Evolutionary conservation across 2,888 invertebrate genomes (phyloP).

Genomic region (Stegophylla sp.): DNA sequence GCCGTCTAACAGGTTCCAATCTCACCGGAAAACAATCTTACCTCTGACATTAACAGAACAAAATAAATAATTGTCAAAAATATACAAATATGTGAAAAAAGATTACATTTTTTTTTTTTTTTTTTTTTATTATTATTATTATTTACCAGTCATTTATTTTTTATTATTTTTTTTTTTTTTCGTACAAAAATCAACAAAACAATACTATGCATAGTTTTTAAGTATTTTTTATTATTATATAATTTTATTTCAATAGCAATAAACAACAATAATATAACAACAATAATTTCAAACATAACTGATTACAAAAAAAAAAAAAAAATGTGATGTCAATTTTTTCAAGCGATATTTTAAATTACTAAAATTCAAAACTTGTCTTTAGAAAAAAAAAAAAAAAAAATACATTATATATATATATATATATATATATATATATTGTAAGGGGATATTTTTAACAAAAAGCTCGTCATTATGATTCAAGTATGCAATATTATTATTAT

Average conservation of each 20-base stretch:
- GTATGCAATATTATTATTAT: conserved; percentile 22
- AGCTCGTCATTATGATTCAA: conserved; percentile 53
- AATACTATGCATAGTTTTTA: conserved; percentile 44
- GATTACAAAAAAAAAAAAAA: conserved; percentile 56
- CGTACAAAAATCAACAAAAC: conserved; percentile 39
- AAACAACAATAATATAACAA: conserved; percentile 59
- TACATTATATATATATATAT: conserved; percentile 15
- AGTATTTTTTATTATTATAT: conserved; percentile 52
- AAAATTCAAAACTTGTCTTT: conserved; percentile 47
- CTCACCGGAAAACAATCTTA: too few species aligned
- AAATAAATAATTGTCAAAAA: too few species aligned
- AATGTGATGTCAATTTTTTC: conserved; percentile 27
- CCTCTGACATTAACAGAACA: too few species aligned
- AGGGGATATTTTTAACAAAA: conserved; percentile 43
- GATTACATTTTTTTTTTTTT: background rate
- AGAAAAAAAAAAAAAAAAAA: conserved; percentile 23
- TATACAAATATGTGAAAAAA: background rate
- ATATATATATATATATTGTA: conserved; percentile 28
- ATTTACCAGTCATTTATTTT: conserved; percentile 15
- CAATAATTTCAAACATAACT: conserved; percentile 57
- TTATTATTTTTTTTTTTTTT: background rate
- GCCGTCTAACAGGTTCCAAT: too few species aligned
- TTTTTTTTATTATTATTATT: too few species aligned
- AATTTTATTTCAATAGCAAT: conserved; percentile 58
- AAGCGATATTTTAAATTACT: conserved; percentile 57